Base-by-base conservation (phyloP, 2,888 invertebrate species). In the Hydriomena furcata region DNA sequence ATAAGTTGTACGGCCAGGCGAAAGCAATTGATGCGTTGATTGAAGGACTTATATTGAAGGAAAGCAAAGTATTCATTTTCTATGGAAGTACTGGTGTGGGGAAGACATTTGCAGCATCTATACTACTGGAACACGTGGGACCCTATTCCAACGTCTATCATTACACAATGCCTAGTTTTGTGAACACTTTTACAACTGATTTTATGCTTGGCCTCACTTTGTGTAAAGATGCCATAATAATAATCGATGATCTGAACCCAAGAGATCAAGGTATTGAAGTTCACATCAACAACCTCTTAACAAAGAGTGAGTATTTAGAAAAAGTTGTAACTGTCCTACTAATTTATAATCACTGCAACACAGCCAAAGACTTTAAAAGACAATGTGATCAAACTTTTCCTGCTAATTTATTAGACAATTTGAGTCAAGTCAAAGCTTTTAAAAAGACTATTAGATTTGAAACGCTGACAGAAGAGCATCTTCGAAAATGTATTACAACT, bases 1-100 rank as follows among this genome's bases (percentile, higher is more conserved):
- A 49, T 6, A 79, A 77, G 49, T 17, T 91, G 37, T 77, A 76
- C 76, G 90, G 89, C 32, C 91, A 91, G 60, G 24, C 66, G 10
- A 56, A 60, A 49, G 87, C 82, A 36, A 61, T 75, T 8, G 61
- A 71, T 49, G 58, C 59, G 23, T 63, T 90, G 41, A 53, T 82
- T 24, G 56, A 71, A 12, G 66, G 78, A 10, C 60, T 90, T n/a
- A 63, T 68, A 35, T 25, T 45, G 21, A 55, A 75, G 51, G 66
- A 60, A 6, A 65, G 64, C 47, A 88, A 84, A 70, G 65, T 90
- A 8, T 44, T 90, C 36, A 66, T 85, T 53, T 64, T 90, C 7
- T 83, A 79, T 72, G 91, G 91, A 42, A 80, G 88, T 1, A 90
- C 89, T 25, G 91, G 91, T 40, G 88, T 88, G 2, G 91, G 90